A percentile compares a stretch with the other conserved stretches of the same genome.
Conservation (phyloP, 1,140 invertebrate species). For the Schlechtendalia chinensis region DNA sequence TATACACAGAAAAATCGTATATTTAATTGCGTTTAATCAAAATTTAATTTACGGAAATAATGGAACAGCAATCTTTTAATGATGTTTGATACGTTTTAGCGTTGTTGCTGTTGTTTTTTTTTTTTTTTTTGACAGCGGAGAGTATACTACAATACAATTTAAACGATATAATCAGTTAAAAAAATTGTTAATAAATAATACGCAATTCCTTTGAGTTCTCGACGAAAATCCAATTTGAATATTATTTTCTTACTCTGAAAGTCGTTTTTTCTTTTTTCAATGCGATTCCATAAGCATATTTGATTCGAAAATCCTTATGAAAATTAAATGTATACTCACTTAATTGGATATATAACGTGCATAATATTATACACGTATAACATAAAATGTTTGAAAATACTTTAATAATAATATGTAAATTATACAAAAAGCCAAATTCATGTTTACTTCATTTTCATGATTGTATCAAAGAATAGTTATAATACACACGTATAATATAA, state of each 20-base stretch:
- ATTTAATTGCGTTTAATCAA: no score
- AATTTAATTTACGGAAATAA: background rate
- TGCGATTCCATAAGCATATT: background rate
- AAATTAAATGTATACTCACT: no score
- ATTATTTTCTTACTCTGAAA: background rate
- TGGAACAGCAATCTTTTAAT: background rate
- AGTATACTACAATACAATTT: background rate
- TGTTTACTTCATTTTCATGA: conserved; percentile 23
- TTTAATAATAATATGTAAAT: conserved; percentile 29
- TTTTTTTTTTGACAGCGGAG: no score
- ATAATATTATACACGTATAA: background rate
- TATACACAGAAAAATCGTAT: no score
- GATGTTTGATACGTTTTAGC: background rate
- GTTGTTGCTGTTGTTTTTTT: background rate
- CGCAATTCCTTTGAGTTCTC: background rate
- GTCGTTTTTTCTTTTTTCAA: background rate
- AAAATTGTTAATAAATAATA: background rate
- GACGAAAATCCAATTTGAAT: conserved; percentile 15
- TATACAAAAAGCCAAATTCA: conserved; percentile 3
- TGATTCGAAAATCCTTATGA: no score
- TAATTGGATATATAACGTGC: no score
- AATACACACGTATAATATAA: background rate
- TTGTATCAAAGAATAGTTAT: background rate
- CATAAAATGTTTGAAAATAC: background rate
- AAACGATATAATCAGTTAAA: background rate